Evolutionary conservation across 2,113 vertebrate genomes (phyloP), one percentile per base, ranked within the genome.

Genomic region (Dicerorhinus sumatrensis): DNA sequence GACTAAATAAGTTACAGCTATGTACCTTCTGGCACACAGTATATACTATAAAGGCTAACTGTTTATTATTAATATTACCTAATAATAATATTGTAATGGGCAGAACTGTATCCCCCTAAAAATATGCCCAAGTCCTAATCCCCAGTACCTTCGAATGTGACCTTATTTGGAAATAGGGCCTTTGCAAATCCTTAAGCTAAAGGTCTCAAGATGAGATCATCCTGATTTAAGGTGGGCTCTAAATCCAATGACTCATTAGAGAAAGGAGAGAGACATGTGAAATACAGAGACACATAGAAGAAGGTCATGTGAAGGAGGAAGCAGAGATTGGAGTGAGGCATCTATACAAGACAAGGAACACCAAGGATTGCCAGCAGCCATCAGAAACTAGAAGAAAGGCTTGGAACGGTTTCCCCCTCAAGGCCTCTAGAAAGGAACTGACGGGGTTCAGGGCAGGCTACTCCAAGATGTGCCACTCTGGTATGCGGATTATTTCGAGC

Each of bases 131-230:
- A 75, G 39, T 46, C 39, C 79, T 48, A 72, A 77, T 25, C n/a
- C 9, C 60, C 39, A 79, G 72, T 23, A 60, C 33, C 31, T 94
- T 21, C 7, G 13, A 96, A 83, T 77, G 56, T 27, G 16, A 51
- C 25, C 56, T 85, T 58, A 89, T 60, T 85, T 85, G 48, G 5
- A 92, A 92, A 88, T 16, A 58, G 18, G 46, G 29, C 79, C 39
- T 63, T 65, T n/a, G 87, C 20, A 92, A 89, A 95, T 92, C 54
- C 46, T 48, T 72, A 42, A 94, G 20, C 67, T 56, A 85, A 79
- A 54, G 12, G 89, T 63, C 85, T 69, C 11, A 4, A 11, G 60
- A 73, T 39, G 10, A 91, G 48, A 92, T 62, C 62, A 88, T 54
- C 4, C 54, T 31, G 62, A 88, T 90, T 95, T 65, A 90, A 48